Base-by-base conservation (phyloP, 2,888 invertebrate genomes). In the Nemapogon koenigi region DNA sequence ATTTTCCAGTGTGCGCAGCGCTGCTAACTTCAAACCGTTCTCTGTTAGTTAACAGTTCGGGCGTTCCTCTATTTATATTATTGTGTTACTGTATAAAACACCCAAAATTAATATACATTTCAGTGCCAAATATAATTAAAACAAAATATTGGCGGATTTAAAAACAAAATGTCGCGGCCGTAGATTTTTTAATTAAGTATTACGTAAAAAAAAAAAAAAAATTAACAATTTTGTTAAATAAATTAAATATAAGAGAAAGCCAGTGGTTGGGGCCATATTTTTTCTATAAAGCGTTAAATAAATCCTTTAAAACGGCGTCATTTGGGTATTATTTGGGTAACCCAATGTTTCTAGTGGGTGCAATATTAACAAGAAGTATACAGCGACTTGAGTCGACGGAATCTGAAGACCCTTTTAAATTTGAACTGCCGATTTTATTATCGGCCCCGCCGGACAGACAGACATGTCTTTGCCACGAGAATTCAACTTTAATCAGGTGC, bases 381-480 rank as follows among this genome's bases (percentile, higher is more conserved):
- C 44, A 46, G 13, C 59, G 61, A 43, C 50, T 75, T 40, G 64
- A 60, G 41, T 73, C 73, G 1, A 78, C 76, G 43, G 76, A 78
- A 41, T 66, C 76, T 0, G 76, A 76, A 42, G 73, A 75, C 32
- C 63, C 70, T 43, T 66, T 68, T 57, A 56, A 52, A 16, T 61
- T 37, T 14, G 51, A 51, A 3, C 43, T 55, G 35, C 52, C 55
- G 6, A 51, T 66, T 33, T 58, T 66, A 0, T 43, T 73, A 40
- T 69, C 71, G n/a, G 73, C 73, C 14, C 76, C 76, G 2, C 59
- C 68, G 41, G 64, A 56, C 27, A 16, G 30, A 8, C 14, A 22
- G 42, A 40, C 42, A 84, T 84, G 84, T 84, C 84, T 51, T 53
- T 84, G 46, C 84, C 84, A 41, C 64, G 84, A 49, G 82, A 84